A percentile compares a stretch with the other conserved stretches of the same genome.
These are phyloP conservation scores for Siderastrea radians DNA, from an alignment of 92 coral and sea anemone species.

Conservation along the genomic window DNA sequence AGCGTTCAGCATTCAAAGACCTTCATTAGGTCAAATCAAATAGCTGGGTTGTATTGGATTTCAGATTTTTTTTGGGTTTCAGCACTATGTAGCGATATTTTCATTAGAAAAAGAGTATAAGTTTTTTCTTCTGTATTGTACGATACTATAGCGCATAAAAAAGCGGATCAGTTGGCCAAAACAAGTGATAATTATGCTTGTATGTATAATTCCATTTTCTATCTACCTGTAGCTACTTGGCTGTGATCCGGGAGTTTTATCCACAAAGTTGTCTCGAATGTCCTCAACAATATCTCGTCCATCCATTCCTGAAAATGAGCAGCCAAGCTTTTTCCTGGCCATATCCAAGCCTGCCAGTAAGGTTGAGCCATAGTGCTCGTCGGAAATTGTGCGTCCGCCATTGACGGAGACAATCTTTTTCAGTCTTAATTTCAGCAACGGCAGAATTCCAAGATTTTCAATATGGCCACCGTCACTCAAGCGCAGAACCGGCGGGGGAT, in stretches of 20 bases:
- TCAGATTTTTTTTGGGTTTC: too few relatives aligned
- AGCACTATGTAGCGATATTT: too few relatives aligned
- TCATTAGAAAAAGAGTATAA: too few relatives aligned
- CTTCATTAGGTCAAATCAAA: too few relatives aligned
- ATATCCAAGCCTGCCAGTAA: slow-evolving; percentile 60
- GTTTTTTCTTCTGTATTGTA: too few relatives aligned
- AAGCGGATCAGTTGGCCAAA: too few relatives aligned
- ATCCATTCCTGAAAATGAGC: slow-evolving; percentile 84
- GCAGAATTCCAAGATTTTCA: slow-evolving; percentile 70
- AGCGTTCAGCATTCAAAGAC: too few relatives aligned
- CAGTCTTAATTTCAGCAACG: slow-evolving; percentile 60
- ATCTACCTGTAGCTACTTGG: slow-evolving; percentile 82
- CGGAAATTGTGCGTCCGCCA: slow-evolving; percentile 64
- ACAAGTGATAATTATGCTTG: too few relatives aligned
- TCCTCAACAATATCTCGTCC: slow-evolving; percentile 93
- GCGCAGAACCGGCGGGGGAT: slow-evolving; percentile 71
- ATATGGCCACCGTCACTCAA: slow-evolving; percentile 83
- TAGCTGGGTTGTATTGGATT: too few relatives aligned
- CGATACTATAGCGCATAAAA: too few relatives aligned
- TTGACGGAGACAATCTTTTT: slow-evolving; percentile 79
- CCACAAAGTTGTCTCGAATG: slow-evolving; percentile 76
- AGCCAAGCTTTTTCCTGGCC: slow-evolving; percentile 88
- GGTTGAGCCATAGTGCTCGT: slow-evolving; percentile 46
- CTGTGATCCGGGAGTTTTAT: slow-evolving; percentile 79
- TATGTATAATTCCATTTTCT: background rate